A percentile compares a stretch with the other conserved stretches of the same genome.
phyloP scores from a whole-genome alignment of 92 coral and sea anemone genomes.

The Ricordea florida region DNA sequence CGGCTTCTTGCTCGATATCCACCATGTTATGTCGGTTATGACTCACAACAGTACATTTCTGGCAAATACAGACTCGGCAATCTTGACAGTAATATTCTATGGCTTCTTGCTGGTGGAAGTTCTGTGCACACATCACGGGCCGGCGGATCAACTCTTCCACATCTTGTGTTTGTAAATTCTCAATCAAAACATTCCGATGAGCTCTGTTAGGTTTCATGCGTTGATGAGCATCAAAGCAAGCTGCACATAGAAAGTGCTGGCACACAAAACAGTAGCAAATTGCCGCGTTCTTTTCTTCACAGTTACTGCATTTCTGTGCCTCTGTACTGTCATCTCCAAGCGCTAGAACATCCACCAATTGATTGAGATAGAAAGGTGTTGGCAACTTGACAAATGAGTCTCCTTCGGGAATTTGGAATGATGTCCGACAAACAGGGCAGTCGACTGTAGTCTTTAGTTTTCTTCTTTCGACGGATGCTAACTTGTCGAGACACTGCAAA shows the following conservation, averaged over 20 bases:
- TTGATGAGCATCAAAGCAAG: conserved; percentile 13
- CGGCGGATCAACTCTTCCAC: conserved; percentile 20
- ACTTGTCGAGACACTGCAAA: conserved; percentile 7
- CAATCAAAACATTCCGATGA: conserved; percentile 10
- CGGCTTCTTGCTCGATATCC: neutral
- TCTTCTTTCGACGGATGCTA: neutral
- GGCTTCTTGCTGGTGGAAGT: neutral
- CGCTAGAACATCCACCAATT: conserved; percentile 8
- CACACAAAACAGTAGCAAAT: conserved; percentile 7
- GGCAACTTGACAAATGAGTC: neutral
- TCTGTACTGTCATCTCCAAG: conserved; percentile 10
- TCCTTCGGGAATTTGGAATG: neutral
- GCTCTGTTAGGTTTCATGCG: neutral
- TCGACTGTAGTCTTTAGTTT: neutral
- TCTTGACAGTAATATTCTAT: conserved; percentile 19
- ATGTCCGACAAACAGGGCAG: conserved; percentile 8
- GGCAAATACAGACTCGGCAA: conserved; percentile 9
- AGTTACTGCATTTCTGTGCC: conserved; percentile 11
- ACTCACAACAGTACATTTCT: conserved; percentile 5
- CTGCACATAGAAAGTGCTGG: conserved; percentile 4
- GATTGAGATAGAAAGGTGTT: conserved; percentile 19
- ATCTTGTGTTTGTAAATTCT: conserved; percentile 11
- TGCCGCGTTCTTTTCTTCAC: conserved; percentile 10
- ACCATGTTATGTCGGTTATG: conserved; percentile 8
- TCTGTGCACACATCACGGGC: conserved; percentile 15